These are phyloP conservation scores for Pteria penguin DNA, from an alignment of 2,888 invertebrate species.

Conservation along the genomic window DNA sequence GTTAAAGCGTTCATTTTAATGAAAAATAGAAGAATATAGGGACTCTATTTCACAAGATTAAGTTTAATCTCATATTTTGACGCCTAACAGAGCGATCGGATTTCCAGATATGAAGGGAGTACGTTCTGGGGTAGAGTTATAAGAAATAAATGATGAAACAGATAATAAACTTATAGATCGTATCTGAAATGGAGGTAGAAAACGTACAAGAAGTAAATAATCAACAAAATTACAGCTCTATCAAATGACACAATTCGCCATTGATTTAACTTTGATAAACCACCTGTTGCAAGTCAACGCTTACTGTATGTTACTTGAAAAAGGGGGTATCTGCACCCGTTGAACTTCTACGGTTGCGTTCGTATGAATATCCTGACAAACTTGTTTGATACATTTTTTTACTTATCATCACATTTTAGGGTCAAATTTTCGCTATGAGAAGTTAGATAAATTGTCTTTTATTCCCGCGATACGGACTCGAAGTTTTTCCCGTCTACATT, in stretches of 20 bases:
- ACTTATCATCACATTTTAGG: constrained; percentile 24
- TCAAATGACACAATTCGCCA: no score
- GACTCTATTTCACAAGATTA: neutral
- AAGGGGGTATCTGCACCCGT: no score
- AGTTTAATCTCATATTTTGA: neutral
- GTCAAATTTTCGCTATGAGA: constrained; percentile 1
- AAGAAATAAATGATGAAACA: no score
- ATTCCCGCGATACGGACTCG: constrained; percentile 7
- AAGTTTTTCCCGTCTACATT: neutral
- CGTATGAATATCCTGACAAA: neutral
- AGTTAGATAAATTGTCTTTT: constrained; percentile 18
- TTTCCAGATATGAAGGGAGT: neutral
- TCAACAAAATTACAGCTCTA: no score
- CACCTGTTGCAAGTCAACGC: no score
- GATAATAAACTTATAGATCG: no score
- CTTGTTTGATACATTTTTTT: neutral
- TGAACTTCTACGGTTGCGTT: no score
- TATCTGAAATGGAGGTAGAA: no score
- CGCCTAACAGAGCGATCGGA: neutral
- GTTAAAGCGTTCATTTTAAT: neutral
- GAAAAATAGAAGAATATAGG: neutral
- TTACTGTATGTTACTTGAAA: no score
- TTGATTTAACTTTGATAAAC: no score
- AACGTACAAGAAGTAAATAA: no score
- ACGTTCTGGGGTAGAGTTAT: no score